Evolutionary conservation across 2,888 invertebrate genomes (phyloP), one percentile per base, ranked within the genome.

Genomic region (Heterodera filipjevi): DNA sequence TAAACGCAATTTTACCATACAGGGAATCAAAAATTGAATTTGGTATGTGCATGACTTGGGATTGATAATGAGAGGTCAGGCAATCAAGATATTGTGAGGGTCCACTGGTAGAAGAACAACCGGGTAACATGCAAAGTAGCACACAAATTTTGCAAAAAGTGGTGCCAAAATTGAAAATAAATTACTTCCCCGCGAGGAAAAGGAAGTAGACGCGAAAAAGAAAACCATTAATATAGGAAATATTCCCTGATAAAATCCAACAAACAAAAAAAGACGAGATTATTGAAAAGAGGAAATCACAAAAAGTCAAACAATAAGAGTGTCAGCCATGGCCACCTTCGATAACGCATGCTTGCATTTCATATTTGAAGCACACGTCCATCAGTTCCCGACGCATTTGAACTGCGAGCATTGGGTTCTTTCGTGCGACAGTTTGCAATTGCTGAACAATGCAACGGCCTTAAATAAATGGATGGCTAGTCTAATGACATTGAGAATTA

Each of bases 321-420:
- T 49, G 33, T 49, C 27, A 73, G n/a, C 64, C 73, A 49, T 73
- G 59, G 22, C 10, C 64, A 35, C 64, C 44, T 46, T 35, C 59
- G 44, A 73, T 73, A 33, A 64, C 64, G 30, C 53, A 75, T 6
- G 77, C 68, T 53, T 79, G 35, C 32, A 79, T 64, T 77, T 79
- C 79, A 64, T 78, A 79, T 70, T 79, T 77, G 66, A 46, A 79
- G 66, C 76, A 66, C 39, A 79, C 76, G 8, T 79, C 79, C 77
- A 79, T 77, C 49, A 79, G 33, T 78, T 79, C 77, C 53, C 71
- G 79, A 59, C 79, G 77, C 70, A 79, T 64, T 33, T 78, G 77
- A 6, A 79, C 44, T 22, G 78, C 76, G 12, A 79, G 49, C 35
- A 71, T 39, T 19, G 78, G 39, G 33, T 79, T 77, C 22, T 77